Evolutionary conservation across 2,888 invertebrate genomes (phyloP), one percentile per base, ranked within the genome.

Genomic region (Parapristionchus giblindavisi): DNA sequence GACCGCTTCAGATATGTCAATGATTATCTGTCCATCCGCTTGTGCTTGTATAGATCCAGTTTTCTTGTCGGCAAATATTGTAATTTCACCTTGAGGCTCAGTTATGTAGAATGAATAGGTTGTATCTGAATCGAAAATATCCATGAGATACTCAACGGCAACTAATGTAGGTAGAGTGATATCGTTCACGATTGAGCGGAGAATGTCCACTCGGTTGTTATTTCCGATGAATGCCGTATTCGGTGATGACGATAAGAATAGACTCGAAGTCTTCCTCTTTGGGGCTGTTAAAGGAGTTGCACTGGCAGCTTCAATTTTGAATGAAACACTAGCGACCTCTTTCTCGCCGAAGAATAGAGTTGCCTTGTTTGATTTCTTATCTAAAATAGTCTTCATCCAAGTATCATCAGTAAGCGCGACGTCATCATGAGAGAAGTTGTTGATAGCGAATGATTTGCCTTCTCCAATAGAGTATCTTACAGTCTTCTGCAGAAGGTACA

Each of bases 401-500:
- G 8, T 17, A 40, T 40, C 32, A 11, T 71, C 70, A 27, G 54
- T 40, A 14, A 56, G 11, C 11, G 2, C 70, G 4, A 29, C 24
- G 27, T 65, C 63, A 21, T 40, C 32, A 4, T 29, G 40, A 14
- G 29, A 43, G 63, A 65, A 65, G 27, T 0, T 43, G 29, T 27
- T 14, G 17, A 65, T 24, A 11, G 40, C 40, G 70, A 71, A 71
- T 3, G 52, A 34, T 14, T n/a, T 17, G 4, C 24, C 36, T 3
- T 21, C 29, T 14, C 56, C 48, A 5, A n/a, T 21, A 1, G 70
- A 56, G 14, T 40, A 14, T 40, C 70, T 32, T 21, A 71, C 29
- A 17, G 27, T 17, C 38, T 38, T 71, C 56, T 71, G 70, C 27
- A 71, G 27, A 6, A 71, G 56, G 29, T 27, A 71, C 3, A 71